A percentile compares a stretch with the other conserved stretches of the same genome.
Conservation (phyloP, 2,113 vertebrate genomes). For the Nipponia nippon region DNA sequence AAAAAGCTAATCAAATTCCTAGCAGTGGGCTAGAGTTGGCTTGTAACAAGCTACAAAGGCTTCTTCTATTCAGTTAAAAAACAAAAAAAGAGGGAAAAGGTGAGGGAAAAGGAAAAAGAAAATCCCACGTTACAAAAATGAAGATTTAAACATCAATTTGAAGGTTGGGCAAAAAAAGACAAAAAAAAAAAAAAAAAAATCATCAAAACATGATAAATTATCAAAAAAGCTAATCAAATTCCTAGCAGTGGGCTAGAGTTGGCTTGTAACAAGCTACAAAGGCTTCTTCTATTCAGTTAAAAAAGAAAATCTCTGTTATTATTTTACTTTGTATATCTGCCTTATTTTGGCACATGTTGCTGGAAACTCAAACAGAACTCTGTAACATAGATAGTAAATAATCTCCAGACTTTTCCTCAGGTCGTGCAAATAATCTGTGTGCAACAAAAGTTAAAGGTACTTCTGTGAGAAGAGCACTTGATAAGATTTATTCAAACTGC, state of each 20-base stretch:
- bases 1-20: neutral
- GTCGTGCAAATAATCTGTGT: slow-evolving; percentile 8
- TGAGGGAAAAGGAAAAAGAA: neutral
- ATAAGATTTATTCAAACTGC: neutral
- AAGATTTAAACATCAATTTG: neutral
- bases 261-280: slow-evolving; percentile 18
- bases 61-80: neutral
- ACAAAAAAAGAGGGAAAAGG: neutral
- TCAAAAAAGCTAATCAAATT: neutral
- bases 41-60: slow-evolving; percentile 17
- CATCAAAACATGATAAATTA: neutral
- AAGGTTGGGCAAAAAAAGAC: neutral
- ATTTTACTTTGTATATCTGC: neutral
- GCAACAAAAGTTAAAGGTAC: slow-evolving; percentile 26
- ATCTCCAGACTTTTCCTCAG: slow-evolving; percentile 42
- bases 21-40: neutral
- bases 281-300: neutral
- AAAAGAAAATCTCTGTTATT: neutral
- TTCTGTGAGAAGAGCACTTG: slow-evolving; percentile 47
- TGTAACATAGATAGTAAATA: slow-evolving; percentile 24
- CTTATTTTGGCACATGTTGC: slow-evolving; percentile 26
- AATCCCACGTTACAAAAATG: neutral
- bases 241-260: neutral
- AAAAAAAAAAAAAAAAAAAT: neutral
- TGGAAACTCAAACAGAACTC: slow-evolving; percentile 49